Percentiles rank a stretch among this genome's conserved stretches.
Evolutionary conservation across 2,113 vertebrate species (phyloP).

Genomic region (Corydoras maculifer): DNA sequence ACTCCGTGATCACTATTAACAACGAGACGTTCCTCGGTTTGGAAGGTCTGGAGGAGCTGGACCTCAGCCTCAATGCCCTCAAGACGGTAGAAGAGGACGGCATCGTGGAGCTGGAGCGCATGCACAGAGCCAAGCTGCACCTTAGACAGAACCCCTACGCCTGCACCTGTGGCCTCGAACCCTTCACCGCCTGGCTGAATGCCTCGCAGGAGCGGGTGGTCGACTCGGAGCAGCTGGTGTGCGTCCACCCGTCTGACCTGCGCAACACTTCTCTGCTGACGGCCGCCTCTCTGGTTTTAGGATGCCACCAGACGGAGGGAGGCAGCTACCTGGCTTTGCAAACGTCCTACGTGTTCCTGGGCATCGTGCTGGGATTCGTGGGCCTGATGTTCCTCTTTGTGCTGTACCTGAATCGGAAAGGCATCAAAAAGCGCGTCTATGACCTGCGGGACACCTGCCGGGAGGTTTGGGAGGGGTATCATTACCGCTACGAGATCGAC

Average conservation of each 20-base stretch:
- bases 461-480: constrained; percentile 71
- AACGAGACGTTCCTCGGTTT: constrained; percentile 62
- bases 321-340: constrained; percentile 61
- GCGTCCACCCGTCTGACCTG: constrained; percentile 58
- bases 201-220: constrained; percentile 49
- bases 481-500: constrained; percentile 69
- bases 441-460: constrained; percentile 67
- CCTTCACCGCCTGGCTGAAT: constrained; percentile 66
- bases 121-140: constrained; percentile 48
- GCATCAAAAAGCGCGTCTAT: constrained; percentile 68
- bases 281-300: constrained; percentile 46
- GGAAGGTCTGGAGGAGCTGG: constrained; percentile 61
- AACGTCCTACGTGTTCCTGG: constrained; percentile 71
- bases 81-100: constrained; percentile 57
- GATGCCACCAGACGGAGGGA: constrained; percentile 51
- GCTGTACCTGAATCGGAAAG: constrained; percentile 73
- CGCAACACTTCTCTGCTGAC: constrained; percentile 61
- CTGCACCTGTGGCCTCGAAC: constrained; percentile 66
- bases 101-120: constrained; percentile 57
- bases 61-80: constrained; percentile 65
- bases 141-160: constrained; percentile 66
- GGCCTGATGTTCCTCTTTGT: constrained; percentile 73
- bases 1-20: constrained; percentile 65
- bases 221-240: constrained; percentile 53
- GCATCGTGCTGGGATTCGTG: constrained; percentile 66